phyloP scores from a whole-genome alignment of 2,113 vertebrate species.

The Motacilla tschutschensis region DNA sequence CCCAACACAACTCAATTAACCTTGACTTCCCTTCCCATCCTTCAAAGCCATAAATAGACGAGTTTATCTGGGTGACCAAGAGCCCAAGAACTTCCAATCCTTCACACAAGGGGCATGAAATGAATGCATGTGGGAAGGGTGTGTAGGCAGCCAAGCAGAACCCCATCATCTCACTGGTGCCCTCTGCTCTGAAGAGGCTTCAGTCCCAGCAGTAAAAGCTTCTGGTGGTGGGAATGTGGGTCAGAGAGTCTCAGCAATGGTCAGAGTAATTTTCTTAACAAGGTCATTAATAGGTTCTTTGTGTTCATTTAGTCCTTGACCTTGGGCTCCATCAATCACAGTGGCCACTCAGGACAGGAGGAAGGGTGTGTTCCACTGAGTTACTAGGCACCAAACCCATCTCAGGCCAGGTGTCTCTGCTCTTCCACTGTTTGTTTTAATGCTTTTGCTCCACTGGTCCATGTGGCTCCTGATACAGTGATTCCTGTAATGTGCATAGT shows the following conservation, averaged over 20 bases:
- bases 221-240: not conserved
- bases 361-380: not conserved
- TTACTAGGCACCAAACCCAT: not conserved
- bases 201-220: not conserved
- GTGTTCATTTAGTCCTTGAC: fast-evolving
- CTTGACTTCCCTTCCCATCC: not conserved
- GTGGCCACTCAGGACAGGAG: not conserved
- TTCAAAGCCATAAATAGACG: not conserved
- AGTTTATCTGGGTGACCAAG: not conserved
- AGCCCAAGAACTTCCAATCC: not conserved
- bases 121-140: no score
- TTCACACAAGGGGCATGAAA: not conserved
- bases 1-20: not conserved
- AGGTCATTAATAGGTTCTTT: not conserved
- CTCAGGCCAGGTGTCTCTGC: not conserved
- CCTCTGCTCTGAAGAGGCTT: not conserved
- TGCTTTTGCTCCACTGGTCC: not conserved
- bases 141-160: not conserved
- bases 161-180: no score
- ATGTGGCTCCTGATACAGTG: not conserved
- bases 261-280: not conserved
- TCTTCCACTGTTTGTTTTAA: not conserved
- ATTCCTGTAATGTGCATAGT: not conserved
- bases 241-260: not conserved
- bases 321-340: not conserved